Conservation (phyloP, 2,113 vertebrate species). For the Notarius quadriscutis region DNA sequence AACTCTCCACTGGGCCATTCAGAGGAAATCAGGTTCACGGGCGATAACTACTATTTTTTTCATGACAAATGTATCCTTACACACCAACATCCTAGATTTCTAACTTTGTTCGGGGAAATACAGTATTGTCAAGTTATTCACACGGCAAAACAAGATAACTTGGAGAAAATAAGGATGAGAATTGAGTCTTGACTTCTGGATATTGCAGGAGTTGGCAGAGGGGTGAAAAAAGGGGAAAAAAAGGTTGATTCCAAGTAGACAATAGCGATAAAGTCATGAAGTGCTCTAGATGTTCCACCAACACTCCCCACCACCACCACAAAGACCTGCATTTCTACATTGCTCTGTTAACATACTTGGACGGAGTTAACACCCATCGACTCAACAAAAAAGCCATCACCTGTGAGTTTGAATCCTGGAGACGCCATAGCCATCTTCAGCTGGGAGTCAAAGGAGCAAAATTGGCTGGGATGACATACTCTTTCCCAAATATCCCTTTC, state of each 20-base stretch:
- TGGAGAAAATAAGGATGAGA: not conserved
- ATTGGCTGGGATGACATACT: not conserved
- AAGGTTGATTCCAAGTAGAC: no score
- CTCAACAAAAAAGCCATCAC: not conserved
- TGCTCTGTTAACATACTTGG: not conserved
- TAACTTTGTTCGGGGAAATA: not conserved
- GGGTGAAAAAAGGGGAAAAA: not conserved
- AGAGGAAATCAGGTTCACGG: no score
- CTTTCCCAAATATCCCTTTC: not conserved
- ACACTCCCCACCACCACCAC: no score
- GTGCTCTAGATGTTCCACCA: not conserved
- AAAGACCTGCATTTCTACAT: not conserved
- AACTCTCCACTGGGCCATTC: no score
- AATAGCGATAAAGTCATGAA: no score
- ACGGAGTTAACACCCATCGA: not conserved
- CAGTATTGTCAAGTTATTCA: not conserved
- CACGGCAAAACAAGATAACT: not conserved
- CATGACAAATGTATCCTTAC: not conserved
- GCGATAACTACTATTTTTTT: not conserved
- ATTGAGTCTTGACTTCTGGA: no score
- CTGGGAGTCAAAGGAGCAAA: not conserved
- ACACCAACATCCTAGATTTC: not conserved
- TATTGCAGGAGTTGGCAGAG: not conserved
- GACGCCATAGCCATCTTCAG: not conserved
- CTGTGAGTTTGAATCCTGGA: not conserved